phyloP scores from a whole-genome alignment of 2,113 vertebrate genomes.

The Monarcha castaneiventris region DNA sequence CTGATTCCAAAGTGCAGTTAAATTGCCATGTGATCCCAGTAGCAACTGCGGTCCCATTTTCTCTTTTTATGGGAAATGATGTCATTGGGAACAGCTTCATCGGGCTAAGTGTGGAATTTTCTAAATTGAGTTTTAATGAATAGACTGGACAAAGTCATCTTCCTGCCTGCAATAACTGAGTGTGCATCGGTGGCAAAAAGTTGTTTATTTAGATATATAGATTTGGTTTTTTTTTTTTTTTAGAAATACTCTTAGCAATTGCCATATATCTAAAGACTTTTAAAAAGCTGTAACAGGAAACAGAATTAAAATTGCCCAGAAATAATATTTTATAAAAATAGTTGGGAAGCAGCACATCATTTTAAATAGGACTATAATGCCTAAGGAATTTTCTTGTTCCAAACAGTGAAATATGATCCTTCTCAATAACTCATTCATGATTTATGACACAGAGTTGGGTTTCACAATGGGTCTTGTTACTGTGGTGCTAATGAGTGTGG shows the following conservation, averaged over 20 bases:
- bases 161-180: not conserved
- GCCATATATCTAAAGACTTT: not conserved
- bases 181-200: not conserved
- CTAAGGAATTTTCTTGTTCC: not conserved
- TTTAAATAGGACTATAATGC: not conserved
- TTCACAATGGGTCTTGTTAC: not conserved
- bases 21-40: not conserved
- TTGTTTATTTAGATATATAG: not conserved
- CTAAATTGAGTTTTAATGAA: not conserved
- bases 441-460: not conserved
- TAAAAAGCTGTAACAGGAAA: not conserved
- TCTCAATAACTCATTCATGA: not conserved
- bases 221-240: not conserved
- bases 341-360: not conserved
- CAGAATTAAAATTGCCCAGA: not conserved
- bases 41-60: not conserved
- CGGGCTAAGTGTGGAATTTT: not conserved
- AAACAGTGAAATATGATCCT: not conserved
- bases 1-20: not conserved
- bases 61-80: constrained; percentile 9
- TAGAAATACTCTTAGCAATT: not conserved
- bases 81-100: not conserved
- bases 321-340: not conserved
- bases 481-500: not conserved
- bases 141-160: not conserved